Evolutionary conservation across 2,113 vertebrate genomes (phyloP), one percentile per base, ranked within the genome.

Genomic region (Melanerpes formicivorus): DNA sequence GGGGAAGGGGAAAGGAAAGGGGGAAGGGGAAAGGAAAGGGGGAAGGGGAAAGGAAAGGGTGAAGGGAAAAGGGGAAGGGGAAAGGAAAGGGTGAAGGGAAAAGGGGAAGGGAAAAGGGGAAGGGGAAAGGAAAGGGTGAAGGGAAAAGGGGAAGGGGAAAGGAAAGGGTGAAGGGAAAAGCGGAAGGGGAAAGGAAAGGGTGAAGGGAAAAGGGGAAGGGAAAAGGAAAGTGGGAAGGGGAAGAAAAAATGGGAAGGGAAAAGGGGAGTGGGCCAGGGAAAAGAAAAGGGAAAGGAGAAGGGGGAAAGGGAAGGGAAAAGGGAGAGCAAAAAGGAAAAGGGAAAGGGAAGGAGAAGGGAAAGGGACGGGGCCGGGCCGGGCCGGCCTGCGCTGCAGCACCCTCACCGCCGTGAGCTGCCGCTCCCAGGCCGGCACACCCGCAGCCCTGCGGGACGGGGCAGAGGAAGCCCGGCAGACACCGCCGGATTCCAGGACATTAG

Each of bases 401-500:
- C 90, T 65, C 2, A 4, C 23, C 0, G 1, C 70, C 5, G 3
- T 76, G 88, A 79, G 80, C 83, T 11, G 17, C 3, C 2, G 14
- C 86, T 81, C 77, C 44, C 70, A 23, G 12, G 29, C 55, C 40
- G 8, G 59, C 73, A 63, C 88, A 75, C 40, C 50, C 54, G 0
- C 18, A 80, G 0, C 62, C 85, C 88, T 50, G 29, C 0, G 0
- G 80, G 83, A 34, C 74, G 0, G 80, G 93, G 62, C 88, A 42
- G n/a, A 95, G 93, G 93, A 93, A 96, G 58, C 72, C 1, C 0
- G 55, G 88, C 90, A 96, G 95, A 95, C 92, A 26, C 59, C 26
- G 77, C 29, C 80, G 7, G 67, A 95, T 96, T 96, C 96, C 96
- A 81, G 73, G 84, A 93, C 87, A 90, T 94, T 96, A 94, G 88